phyloP scores from a whole-genome alignment of 2,113 vertebrate genomes.

The Gallinago media region DNA sequence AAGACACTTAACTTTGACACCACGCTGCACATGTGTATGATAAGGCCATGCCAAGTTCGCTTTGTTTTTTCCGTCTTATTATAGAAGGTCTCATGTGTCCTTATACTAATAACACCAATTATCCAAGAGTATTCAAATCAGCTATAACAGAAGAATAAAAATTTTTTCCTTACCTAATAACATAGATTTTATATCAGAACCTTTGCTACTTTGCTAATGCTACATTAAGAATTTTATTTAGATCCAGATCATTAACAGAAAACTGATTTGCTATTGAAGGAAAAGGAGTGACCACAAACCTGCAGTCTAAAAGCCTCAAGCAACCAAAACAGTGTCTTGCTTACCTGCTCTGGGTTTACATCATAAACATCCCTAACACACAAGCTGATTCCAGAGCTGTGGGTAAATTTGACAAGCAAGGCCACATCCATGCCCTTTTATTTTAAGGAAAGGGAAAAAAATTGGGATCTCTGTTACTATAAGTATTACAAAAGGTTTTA shows the following conservation, averaged over 20 bases:
- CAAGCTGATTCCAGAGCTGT: background rate
- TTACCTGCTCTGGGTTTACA: background rate
- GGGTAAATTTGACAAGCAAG: slow-evolving; percentile 15
- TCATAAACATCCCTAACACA: slow-evolving; percentile 23
- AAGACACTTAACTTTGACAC: background rate
- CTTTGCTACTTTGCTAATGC: background rate
- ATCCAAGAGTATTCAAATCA: background rate
- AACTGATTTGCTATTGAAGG: background rate
- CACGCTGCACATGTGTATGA: background rate
- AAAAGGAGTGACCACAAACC: background rate
- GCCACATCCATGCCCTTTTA: background rate
- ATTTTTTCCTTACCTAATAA: background rate
- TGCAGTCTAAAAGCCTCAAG: background rate
- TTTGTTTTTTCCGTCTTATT: background rate
- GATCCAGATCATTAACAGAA: background rate
- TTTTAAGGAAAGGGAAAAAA: background rate
- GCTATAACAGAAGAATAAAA: background rate
- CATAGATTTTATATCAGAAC: background rate
- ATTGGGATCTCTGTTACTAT: background rate
- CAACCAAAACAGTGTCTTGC: background rate
- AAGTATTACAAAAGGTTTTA: background rate
- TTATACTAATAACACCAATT: background rate
- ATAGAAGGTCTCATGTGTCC: background rate
- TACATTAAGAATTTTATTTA: background rate
- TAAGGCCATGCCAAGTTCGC: background rate